A percentile compares a stretch with the other conserved stretches of the same genome.
phyloP scores from a whole-genome alignment of 1,140 invertebrate genomes.

The Stegodyphus mimosarum region DNA sequence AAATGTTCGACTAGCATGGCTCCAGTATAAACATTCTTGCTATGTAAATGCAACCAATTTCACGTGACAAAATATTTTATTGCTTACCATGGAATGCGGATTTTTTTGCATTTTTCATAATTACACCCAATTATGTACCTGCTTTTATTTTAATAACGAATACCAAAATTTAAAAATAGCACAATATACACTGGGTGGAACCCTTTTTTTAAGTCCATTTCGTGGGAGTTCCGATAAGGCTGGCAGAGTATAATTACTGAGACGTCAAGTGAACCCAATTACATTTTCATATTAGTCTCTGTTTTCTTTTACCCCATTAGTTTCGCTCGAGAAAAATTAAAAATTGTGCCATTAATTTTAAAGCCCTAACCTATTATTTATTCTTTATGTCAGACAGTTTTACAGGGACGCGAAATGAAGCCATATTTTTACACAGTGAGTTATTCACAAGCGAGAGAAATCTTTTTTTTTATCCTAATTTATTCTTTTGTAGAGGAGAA shows the following conservation, averaged over 20 bases:
- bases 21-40: too few species aligned
- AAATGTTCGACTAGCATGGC: too few species aligned
- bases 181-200: too few species aligned
- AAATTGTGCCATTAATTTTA: constrained; percentile 42
- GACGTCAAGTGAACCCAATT: constrained; percentile 39
- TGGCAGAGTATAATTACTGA: constrained; percentile 9
- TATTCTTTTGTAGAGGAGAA: constrained; percentile 25
- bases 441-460: neutral
- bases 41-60: too few species aligned
- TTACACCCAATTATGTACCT: too few species aligned
- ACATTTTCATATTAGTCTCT: constrained; percentile 41
- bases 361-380: constrained; percentile 34
- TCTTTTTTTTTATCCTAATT: constrained; percentile 10
- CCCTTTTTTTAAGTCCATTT: too few species aligned
- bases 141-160: too few species aligned
- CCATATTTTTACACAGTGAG: constrained; percentile 30
- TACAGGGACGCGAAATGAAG: constrained; percentile 25
- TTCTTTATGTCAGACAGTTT: constrained; percentile 8
- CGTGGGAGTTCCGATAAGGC: too few species aligned
- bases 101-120: too few species aligned
- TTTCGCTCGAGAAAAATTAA: constrained; percentile 34
- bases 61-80: too few species aligned
- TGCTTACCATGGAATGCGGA: too few species aligned
- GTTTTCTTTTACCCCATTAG: constrained; percentile 42
- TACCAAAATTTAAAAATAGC: too few species aligned